Evolutionary conservation across 1,140 invertebrate genomes (phyloP).

Genomic region (Propsilocerus akamusi): DNA sequence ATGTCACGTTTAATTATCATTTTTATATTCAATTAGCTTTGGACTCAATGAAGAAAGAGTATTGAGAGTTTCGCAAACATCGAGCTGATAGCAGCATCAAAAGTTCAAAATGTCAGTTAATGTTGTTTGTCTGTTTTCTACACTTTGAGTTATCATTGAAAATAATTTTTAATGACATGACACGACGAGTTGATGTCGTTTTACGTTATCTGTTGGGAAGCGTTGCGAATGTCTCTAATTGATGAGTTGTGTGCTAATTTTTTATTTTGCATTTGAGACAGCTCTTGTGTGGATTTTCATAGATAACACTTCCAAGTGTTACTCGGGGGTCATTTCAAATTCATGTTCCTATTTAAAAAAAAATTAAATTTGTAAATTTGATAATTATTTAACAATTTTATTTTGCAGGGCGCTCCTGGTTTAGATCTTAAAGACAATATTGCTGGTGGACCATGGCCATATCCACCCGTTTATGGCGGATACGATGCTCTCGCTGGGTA

Average conservation of each 20-base stretch:
- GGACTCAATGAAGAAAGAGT: neutral
- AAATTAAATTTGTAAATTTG: neutral
- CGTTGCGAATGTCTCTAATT: no score
- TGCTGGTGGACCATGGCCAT: slow-evolving; percentile 64
- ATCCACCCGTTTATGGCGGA: slow-evolving; percentile 75
- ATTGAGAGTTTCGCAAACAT: neutral
- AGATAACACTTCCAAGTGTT: neutral
- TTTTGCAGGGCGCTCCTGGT: slow-evolving; percentile 33
- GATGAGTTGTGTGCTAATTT: no score
- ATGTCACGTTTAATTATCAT: no score
- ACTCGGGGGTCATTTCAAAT: neutral
- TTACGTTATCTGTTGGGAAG: no score
- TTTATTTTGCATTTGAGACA: neutral
- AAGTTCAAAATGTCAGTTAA: no score
- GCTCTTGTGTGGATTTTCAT: neutral
- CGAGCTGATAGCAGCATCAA: no score
- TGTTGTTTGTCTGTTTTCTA: no score
- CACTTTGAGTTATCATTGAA: no score
- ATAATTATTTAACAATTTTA: neutral
- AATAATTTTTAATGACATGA: no score
- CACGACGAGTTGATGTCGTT: no score
- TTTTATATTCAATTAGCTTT: no score
- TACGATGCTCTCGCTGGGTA: slow-evolving; percentile 75
- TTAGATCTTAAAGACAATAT: slow-evolving; percentile 77
- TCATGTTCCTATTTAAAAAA: neutral